Base-by-base conservation (phyloP, 64 coral and sea anemone genomes). In the Acropora tenuis region DNA sequence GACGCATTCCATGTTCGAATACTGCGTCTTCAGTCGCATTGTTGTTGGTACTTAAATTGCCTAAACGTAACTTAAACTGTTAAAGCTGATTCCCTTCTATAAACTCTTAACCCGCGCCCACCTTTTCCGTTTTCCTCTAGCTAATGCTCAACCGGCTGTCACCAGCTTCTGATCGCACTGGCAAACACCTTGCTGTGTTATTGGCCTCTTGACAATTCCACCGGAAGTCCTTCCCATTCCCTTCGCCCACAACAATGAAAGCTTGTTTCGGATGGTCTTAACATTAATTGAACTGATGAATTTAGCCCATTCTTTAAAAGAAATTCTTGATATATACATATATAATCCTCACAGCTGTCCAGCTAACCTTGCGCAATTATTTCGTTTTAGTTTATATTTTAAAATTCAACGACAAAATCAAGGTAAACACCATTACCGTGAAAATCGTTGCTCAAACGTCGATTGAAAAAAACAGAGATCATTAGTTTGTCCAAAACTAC, bases 181-280 rank as follows among this genome's bases (percentile, higher is more conserved):
- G 41, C 8, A 10, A 15, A 13, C 42, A 43, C 9, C 42, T 8
- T 11, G 43, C 41, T 4, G 2, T 74, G 19, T 20, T 41, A 30
- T 10, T 6, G 46, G 75, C n/a, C 16, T 15, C 48, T 46, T 72
- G 46, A 44, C 20, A 17, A 68, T 17, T 6, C 12, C 55, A 18
- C 82, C 44, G 82, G 82, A 85, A 85, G 65, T 85, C 1, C 12
- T 8, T 49, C 45, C 82, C 82, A 85, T 85, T 85, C 82, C 43
- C 18, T 45, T 83, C 40, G 73, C 73, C 40, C 10, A 7, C 6
- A 75, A 9, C 1, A 43, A 16, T 18, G 7, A 78, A 44, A 43
- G 30, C 30, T 30, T 30, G 30, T 40, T 30, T 30, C 30, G 30
- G 30, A 30, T 30, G 30, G 30, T 30, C 30, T 30, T 30, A 30